Conservation (phyloP, 2,797 vertebrate species). For the Lophius americanus region DNA sequence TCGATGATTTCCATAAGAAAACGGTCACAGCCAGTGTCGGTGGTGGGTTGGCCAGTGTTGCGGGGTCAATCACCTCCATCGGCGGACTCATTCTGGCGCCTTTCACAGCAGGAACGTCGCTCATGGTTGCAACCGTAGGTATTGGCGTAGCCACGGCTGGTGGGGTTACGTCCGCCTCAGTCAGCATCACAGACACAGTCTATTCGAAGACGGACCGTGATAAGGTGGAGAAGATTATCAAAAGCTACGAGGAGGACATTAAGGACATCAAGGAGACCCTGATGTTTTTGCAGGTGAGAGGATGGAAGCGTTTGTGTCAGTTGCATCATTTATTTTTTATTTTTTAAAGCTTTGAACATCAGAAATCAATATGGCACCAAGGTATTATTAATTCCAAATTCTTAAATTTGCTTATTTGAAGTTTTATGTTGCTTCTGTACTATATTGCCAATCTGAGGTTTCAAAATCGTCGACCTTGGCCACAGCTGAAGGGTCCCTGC, state of each 20-base stretch:
- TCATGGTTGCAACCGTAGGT: slow-evolving; percentile 82
- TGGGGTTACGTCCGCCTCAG: slow-evolving; percentile 76
- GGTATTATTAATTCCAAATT: neutral
- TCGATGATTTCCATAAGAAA: slow-evolving; percentile 81
- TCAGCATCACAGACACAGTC: slow-evolving; percentile 82
- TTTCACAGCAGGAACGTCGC: slow-evolving; percentile 79
- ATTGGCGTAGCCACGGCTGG: slow-evolving; percentile 81
- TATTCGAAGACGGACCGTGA: slow-evolving; percentile 80
- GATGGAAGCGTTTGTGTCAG: neutral
- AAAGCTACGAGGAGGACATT: slow-evolving; percentile 79
- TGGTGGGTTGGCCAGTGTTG: slow-evolving; percentile 78
- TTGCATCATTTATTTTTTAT: too few relatives aligned
- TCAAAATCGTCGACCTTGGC: too few relatives aligned
- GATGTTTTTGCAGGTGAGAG: slow-evolving; percentile 78
- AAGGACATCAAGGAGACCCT: slow-evolving; percentile 81
- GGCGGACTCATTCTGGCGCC: slow-evolving; percentile 82
- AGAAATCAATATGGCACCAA: neutral
- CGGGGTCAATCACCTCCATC: slow-evolving; percentile 81
- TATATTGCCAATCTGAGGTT: too few relatives aligned
- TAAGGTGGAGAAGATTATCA: slow-evolving; percentile 83
- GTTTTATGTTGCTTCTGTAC: too few relatives aligned
- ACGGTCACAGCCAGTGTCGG: slow-evolving; percentile 76
- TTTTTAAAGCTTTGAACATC: too few relatives aligned
- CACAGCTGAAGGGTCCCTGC: too few relatives aligned
- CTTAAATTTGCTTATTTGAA: too few relatives aligned